These are phyloP conservation scores for Gryllus bimaculatus DNA, from an alignment of 1,140 invertebrate genomes.

Conservation along the genomic window DNA sequence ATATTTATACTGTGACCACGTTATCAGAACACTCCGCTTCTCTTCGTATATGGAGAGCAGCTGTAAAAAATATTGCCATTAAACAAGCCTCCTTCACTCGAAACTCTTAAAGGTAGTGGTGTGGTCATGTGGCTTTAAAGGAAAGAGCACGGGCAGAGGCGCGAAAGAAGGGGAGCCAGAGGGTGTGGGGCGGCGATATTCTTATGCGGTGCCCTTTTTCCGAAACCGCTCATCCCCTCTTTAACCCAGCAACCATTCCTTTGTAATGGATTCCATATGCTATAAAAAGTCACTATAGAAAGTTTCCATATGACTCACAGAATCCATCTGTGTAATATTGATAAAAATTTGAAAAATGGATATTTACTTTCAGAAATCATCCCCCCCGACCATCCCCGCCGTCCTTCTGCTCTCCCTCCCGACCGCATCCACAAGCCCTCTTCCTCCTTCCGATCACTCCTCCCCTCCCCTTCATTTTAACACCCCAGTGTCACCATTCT, in stretches of 20 bases:
- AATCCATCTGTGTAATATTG: constrained; percentile 1
- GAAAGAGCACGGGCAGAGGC: background rate
- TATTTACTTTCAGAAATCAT: constrained; percentile 6
- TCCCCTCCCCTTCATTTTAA: background rate
- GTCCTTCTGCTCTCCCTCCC: background rate
- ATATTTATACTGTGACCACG: background rate
- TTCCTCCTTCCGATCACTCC: background rate
- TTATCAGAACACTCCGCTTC: background rate
- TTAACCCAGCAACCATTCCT: background rate
- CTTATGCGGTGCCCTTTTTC: background rate
- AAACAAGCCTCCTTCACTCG: background rate
- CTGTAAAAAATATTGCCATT: constrained; percentile 5
- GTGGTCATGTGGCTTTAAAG: background rate
- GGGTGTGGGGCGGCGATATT: background rate
- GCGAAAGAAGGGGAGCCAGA: background rate
- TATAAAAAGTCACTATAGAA: constrained; percentile 6
- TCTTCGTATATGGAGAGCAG: background rate
- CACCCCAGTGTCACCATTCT: background rate
- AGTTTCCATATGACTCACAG: constrained; percentile 4
- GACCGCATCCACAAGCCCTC: background rate
- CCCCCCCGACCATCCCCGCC: background rate
- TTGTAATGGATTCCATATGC: constrained; percentile 4
- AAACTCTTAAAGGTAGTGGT: constrained; percentile 1
- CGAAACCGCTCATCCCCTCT: background rate
- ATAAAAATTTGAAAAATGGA: constrained; percentile 6